Conservation (phyloP, 2,797 vertebrate genomes). For the Choloepus didactylus region DNA sequence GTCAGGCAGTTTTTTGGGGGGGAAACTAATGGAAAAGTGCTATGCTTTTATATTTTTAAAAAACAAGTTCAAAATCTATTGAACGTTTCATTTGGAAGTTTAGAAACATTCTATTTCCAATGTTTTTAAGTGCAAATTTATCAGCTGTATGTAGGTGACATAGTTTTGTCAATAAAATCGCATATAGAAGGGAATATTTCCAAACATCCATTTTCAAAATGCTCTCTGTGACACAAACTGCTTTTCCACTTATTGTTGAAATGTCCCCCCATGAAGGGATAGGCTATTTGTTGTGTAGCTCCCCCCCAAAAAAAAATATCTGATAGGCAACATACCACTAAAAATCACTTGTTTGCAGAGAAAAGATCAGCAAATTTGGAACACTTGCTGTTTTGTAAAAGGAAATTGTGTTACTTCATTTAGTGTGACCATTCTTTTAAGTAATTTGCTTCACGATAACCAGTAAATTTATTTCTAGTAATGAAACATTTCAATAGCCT, state of each 20-base stretch:
- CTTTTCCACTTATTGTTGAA: background rate
- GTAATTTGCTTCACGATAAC: background rate
- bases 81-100: background rate
- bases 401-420: background rate
- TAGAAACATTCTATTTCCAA: background rate
- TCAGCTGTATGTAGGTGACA: background rate
- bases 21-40: background rate
- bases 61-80: background rate
- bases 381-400: background rate
- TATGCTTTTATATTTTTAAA: background rate
- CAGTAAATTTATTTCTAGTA: background rate
- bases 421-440: background rate
- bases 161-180: background rate
- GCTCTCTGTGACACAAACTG: background rate
- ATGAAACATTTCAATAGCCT: background rate
- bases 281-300: background rate
- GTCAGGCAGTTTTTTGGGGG: background rate
- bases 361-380: background rate
- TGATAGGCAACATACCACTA: background rate
- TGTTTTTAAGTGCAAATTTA: background rate
- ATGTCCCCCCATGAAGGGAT: background rate
- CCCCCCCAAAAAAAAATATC: background rate
- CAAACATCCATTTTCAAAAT: conserved; percentile 15
- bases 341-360: background rate
- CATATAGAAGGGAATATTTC: background rate